Conservation (phyloP, 2,888 invertebrate genomes). For the Liposcelis brunnea region DNA sequence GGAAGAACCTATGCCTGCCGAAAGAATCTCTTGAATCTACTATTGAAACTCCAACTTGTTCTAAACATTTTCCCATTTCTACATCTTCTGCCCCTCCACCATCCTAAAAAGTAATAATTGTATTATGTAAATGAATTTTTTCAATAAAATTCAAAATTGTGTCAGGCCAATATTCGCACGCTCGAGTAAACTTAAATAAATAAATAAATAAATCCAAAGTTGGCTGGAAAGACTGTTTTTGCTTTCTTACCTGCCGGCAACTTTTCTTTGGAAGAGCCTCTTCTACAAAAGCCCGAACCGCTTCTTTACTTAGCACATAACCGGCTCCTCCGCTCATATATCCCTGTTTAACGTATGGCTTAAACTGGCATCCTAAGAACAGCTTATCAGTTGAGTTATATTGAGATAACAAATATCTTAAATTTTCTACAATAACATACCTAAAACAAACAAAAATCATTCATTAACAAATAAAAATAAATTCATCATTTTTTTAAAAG, state of each 20-base stretch:
- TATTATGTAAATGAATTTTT: too few species aligned
- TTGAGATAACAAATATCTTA: conserved; percentile 73
- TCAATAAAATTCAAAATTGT: neutral
- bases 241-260: conserved; percentile 4
- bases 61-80: conserved; percentile 70
- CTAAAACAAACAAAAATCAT: conserved; percentile 28
- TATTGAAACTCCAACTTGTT: conserved; percentile 66
- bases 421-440: conserved; percentile 87
- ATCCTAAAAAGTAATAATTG: conserved; percentile 24
- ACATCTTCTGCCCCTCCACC: conserved; percentile 76
- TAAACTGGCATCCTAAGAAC: conserved; percentile 84
- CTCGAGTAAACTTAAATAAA: too few species aligned
- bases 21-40: conserved; percentile 74
- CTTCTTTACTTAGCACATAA: conserved; percentile 78
- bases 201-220: too few species aligned
- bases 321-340: conserved; percentile 91
- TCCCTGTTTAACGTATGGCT: conserved; percentile 65
- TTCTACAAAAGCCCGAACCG: conserved; percentile 59
- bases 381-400: conserved; percentile 56
- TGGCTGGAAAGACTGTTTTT: too few species aligned
- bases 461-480: neutral
- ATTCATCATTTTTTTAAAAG: neutral
- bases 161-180: too few species aligned
- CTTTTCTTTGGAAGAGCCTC: conserved; percentile 29
- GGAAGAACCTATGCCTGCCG: conserved; percentile 80